Conservation (phyloP, 2,888 invertebrate genomes). For the Phengaris arion region DNA sequence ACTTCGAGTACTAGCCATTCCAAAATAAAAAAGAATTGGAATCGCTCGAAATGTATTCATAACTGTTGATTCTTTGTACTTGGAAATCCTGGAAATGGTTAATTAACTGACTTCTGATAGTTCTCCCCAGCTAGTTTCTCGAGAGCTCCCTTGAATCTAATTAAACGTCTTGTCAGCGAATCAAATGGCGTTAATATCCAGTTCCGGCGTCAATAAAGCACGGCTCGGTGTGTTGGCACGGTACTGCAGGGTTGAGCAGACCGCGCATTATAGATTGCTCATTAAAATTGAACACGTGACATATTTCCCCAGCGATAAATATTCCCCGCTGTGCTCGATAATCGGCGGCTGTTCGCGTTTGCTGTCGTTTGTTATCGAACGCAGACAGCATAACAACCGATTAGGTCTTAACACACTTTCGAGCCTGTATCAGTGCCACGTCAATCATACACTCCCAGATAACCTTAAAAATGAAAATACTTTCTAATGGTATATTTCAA, state of each 20-base stretch:
- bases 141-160: background rate
- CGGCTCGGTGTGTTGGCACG: background rate
- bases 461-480: constrained; percentile 20
- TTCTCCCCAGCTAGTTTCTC: background rate
- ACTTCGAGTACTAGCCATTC: background rate
- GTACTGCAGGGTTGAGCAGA: background rate
- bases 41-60: background rate
- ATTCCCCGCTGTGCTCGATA: background rate
- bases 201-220: too few species aligned
- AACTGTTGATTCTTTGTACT: background rate
- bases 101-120: constrained; percentile 12
- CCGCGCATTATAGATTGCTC: background rate
- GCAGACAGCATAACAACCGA: constrained; percentile 17
- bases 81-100: background rate
- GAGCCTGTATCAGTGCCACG: constrained; percentile 9
- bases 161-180: too few species aligned
- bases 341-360: background rate
- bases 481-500: constrained; percentile 15
- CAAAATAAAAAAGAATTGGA: background rate
- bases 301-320: constrained; percentile 15
- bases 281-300: constrained; percentile 12
- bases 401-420: constrained; percentile 18
- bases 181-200: too few species aligned
- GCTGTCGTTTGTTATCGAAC: constrained; percentile 13
- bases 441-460: constrained; percentile 15